Percentiles rank a stretch among this genome's conserved stretches.
Conservation (phyloP, 2,888 invertebrate species). For the Perizoma affinitatum region DNA sequence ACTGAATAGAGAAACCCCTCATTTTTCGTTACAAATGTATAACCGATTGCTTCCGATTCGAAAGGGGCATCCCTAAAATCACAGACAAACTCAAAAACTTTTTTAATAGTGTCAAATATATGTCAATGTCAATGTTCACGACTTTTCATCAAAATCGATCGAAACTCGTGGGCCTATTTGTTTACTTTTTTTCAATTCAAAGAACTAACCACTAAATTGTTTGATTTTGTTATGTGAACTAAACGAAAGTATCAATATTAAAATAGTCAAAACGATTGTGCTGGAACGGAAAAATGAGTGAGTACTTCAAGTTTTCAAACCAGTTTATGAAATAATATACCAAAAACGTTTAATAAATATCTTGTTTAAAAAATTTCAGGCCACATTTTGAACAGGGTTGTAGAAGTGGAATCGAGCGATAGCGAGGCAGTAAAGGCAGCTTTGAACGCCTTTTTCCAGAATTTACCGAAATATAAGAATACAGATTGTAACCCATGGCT, state of each 20-base stretch:
- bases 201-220: slow-evolving; percentile 4
- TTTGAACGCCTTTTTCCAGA: slow-evolving; percentile 61
- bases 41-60: too few species aligned
- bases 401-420: slow-evolving; percentile 66
- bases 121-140: slow-evolving; percentile 3
- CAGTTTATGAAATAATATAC: background rate
- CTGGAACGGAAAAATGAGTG: slow-evolving; percentile 30
- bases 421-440: slow-evolving; percentile 70
- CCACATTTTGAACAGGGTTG: slow-evolving; percentile 66
- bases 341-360: background rate
- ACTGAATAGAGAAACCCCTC: too few species aligned
- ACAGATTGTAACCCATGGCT: slow-evolving; percentile 59
- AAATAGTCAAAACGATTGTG: background rate
- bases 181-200: slow-evolving; percentile 35
- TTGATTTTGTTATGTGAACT: background rate
- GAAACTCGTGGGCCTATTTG: slow-evolving; percentile 38
- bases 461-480: slow-evolving; percentile 56
- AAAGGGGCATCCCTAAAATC: too few species aligned
- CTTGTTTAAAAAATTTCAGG: slow-evolving; percentile 52
- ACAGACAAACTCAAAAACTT: too few species aligned
- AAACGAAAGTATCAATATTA: slow-evolving; percentile 6
- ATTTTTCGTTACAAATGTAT: too few species aligned
- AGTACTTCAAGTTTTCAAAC: slow-evolving; percentile 11
- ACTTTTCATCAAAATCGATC: slow-evolving; percentile 13
- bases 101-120: too few species aligned